Evolutionary conservation across 2,888 invertebrate species (phyloP), one percentile per base, ranked within the genome.

Genomic region (Diplazon laetatorius): DNA sequence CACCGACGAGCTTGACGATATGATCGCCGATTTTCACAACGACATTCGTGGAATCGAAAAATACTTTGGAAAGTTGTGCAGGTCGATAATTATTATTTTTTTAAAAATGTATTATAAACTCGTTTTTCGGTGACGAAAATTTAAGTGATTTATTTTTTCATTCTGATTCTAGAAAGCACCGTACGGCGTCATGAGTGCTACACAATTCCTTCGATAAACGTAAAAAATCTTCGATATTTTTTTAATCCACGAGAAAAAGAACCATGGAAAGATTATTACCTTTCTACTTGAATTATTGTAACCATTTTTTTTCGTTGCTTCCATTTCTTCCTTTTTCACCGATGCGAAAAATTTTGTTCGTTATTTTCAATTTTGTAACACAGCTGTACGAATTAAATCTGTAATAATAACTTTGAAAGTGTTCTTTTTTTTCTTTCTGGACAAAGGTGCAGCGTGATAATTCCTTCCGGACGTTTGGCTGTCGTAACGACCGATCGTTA

Each of bases 11-110:
- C 16, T 80, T 6, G 76, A 79, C 60, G 73, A 77, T 14, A 72
- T 80, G 35, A 22, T 85, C n/a, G 18, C 73, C 8, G 77, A 80
- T 4, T 70, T 83, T 0, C 80, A 83, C 35, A 82, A 70, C 25
- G 82, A 83, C n/a, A 12, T 85, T 4, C 37, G 42, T 25, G 70
- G 75, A 10, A 80, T 84, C 72, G 82, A 81, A 25, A 76, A 72
- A 30, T 82, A 79, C 60, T 82, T 82, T 37, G 76, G 78, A 22
- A 79, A 79, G 52, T 62, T 83, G 44, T 84, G 84, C 82, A 81
- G 82, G 84, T 84, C 37, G 62, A 50, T 8, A 35, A n/a, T 37
- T 16, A 35, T 37, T 16, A 20, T 39, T 16, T 59, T 59, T 16
- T 59, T 44, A n/a, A n/a, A n/a, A n/a, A n/a, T n/a, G n/a, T 46